These are phyloP conservation scores for Casuarius casuarius DNA, from an alignment of 2,113 vertebrate species.

Conservation along the genomic window DNA sequence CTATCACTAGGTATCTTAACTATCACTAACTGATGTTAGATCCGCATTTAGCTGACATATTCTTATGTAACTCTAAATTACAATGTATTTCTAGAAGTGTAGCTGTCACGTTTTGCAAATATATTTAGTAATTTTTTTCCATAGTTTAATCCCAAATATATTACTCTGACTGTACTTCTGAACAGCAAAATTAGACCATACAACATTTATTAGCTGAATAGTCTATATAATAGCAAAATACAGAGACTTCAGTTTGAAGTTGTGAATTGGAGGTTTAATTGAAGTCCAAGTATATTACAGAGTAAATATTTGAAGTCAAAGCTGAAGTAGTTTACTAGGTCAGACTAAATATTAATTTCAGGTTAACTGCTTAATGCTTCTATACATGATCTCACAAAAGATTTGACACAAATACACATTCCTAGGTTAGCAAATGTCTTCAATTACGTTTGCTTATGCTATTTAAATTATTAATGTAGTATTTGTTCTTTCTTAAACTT, in stretches of 20 bases:
- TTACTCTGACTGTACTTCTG: background rate
- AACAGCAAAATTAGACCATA: background rate
- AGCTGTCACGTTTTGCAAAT: background rate
- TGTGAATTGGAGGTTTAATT: background rate
- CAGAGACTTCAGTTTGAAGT: background rate
- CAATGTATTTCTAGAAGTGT: background rate
- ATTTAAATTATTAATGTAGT: background rate
- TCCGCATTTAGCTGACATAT: background rate
- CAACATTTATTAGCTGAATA: background rate
- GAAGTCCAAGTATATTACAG: background rate
- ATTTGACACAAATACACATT: background rate
- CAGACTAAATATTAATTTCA: constrained; percentile 16
- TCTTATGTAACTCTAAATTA: background rate
- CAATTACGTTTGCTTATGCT: background rate
- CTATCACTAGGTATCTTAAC: background rate
- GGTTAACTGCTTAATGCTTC: background rate
- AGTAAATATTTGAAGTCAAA: constrained; percentile 8
- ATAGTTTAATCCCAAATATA: background rate
- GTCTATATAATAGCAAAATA: background rate
- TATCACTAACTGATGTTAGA: background rate
- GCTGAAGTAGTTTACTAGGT: background rate
- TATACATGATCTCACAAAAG: background rate
- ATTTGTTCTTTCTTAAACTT: background rate
- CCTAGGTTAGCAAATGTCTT: background rate
- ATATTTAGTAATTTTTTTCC: background rate